Percentiles rank a stretch among this genome's conserved stretches.
Evolutionary conservation across 2,113 vertebrate species (phyloP).

Genomic region (Grammomys surdaster): DNA sequence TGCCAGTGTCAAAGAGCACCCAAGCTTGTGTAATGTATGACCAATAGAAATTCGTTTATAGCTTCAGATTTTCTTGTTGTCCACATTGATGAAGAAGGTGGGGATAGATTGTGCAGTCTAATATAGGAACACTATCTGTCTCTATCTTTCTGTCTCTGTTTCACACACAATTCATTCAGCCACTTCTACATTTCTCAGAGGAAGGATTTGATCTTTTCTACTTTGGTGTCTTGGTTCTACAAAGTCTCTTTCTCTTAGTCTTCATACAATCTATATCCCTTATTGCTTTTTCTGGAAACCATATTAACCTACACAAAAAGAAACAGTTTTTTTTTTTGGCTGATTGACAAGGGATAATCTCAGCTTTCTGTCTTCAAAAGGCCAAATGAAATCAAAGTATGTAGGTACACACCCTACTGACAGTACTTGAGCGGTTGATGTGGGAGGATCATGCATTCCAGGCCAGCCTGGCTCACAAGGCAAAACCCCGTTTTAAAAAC

Average conservation of each 20-base stretch:
- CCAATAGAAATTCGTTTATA: not conserved
- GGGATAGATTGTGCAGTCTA: not conserved
- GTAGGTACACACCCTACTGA: not conserved
- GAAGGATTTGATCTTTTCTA: not conserved
- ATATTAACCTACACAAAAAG: constrained; percentile 45
- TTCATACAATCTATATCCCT: not conserved
- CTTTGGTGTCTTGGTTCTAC: not conserved
- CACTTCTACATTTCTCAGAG: not conserved
- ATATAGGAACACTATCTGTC: not conserved
- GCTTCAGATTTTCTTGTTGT: not conserved
- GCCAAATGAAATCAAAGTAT: not conserved
- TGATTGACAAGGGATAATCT: constrained; percentile 6
- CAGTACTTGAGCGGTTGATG: not conserved
- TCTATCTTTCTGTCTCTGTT: not conserved
- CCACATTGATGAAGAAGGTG: not conserved
- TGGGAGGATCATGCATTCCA: not conserved
- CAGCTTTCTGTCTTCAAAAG: constrained; percentile 24
- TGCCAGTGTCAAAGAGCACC: not conserved
- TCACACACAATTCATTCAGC: no score
- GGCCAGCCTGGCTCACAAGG: not conserved
- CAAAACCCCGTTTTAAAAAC: not conserved
- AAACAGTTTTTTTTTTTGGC: not conserved
- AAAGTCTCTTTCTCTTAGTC: not conserved
- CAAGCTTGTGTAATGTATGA: not conserved
- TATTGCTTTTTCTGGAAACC: not conserved